phyloP scores from a whole-genome alignment of 2,888 invertebrate genomes.

The Trichogramma dendrolimi region DNA sequence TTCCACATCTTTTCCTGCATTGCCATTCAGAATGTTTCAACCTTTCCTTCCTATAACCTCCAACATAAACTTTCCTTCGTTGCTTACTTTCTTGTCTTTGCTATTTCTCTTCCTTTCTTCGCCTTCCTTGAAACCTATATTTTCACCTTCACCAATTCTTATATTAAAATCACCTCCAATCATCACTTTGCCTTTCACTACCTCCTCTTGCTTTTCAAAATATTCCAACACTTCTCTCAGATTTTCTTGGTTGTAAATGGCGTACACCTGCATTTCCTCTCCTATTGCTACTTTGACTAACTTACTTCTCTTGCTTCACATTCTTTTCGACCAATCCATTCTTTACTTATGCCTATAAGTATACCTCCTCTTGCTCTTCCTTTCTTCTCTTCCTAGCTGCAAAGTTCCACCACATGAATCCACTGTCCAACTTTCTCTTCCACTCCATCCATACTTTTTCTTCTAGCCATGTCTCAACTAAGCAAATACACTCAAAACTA shows the following conservation, averaged over 20 bases:
- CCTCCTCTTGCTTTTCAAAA: not conserved
- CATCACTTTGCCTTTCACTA: conserved; percentile 7
- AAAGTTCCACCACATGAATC: conserved; percentile 19
- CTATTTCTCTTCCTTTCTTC: conserved; percentile 5
- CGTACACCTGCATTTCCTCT: not conserved
- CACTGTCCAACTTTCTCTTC: conserved; percentile 13
- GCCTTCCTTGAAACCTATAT: not conserved
- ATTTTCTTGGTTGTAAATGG: conserved; percentile 11
- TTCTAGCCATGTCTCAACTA: conserved; percentile 30
- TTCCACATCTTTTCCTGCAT: conserved; percentile 21
- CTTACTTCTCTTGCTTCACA: conserved; percentile 1
- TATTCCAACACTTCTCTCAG: not conserved
- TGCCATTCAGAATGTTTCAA: conserved; percentile 27
- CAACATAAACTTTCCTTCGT: conserved; percentile 20
- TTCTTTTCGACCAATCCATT: conserved; percentile 5
- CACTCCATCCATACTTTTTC: conserved; percentile 25
- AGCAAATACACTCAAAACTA: conserved; percentile 22
- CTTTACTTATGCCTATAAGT: conserved; percentile 25
- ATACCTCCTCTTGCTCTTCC: conserved; percentile 27
- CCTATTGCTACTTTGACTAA: conserved; percentile 2
- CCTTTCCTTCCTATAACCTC: conserved; percentile 36
- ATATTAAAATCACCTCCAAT: conserved; percentile 14
- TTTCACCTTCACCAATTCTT: conserved; percentile 11
- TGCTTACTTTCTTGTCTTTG: conserved; percentile 8
- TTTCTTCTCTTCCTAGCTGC: conserved; percentile 18